A percentile compares a stretch with the other conserved stretches of the same genome.
These are phyloP conservation scores for Nephotettix cincticeps DNA, from an alignment of 1,140 invertebrate genomes.

Conservation along the genomic window DNA sequence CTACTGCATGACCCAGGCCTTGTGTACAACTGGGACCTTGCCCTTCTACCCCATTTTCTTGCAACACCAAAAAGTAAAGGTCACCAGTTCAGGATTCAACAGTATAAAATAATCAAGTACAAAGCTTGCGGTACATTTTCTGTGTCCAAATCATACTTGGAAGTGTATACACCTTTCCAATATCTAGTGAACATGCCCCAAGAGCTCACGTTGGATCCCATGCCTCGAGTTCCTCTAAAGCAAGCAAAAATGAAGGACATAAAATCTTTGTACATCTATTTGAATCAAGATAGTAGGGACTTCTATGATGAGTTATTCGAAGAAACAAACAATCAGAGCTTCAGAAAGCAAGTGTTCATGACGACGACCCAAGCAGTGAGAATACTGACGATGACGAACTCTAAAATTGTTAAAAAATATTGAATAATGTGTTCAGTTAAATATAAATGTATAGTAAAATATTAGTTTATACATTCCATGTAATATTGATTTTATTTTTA, in stretches of 20 bases:
- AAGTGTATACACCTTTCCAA: not conserved
- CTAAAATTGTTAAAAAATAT: not conserved
- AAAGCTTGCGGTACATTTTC: not conserved
- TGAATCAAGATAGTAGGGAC: not conserved
- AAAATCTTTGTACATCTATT: not conserved
- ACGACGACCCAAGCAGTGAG: not conserved
- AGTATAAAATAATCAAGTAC: conserved; percentile 1
- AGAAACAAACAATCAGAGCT: not conserved
- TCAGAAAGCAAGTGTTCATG: not conserved
- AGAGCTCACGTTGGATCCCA: not conserved
- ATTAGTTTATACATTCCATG: not conserved
- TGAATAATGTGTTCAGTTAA: not conserved
- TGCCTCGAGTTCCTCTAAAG: not conserved
- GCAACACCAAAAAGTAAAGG: not conserved
- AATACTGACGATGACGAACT: not conserved
- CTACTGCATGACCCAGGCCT: not conserved
- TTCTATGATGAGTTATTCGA: not conserved
- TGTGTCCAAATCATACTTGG: not conserved
- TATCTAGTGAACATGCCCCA: not conserved
- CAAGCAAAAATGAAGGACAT: not conserved
- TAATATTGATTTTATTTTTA: not conserved
- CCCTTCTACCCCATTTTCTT: not conserved
- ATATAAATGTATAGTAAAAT: not conserved
- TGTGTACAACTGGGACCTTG: not conserved
- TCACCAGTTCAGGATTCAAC: not conserved